phyloP scores from a whole-genome alignment of 2,888 invertebrate genomes.

The Crioceris asparagi region DNA sequence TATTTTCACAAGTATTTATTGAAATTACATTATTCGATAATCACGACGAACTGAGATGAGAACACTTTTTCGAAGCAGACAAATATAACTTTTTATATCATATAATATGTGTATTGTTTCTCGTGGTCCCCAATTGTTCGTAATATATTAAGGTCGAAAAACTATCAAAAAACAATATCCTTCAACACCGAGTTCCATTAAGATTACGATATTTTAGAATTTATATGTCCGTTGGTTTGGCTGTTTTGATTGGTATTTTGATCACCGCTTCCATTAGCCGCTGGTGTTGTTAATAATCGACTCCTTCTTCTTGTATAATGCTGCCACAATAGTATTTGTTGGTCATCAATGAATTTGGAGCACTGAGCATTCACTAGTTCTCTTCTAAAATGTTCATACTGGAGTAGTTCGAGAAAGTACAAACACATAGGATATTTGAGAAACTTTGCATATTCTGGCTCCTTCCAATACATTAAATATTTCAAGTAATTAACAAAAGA shows the following conservation, averaged over 20 bases:
- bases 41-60: too few relatives aligned
- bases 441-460: conserved; percentile 93
- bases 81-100: too few relatives aligned
- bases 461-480: conserved; percentile 95
- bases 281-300: conserved; percentile 48
- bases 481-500: conserved; percentile 93
- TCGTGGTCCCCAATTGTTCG: too few relatives aligned
- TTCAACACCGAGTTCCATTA: too few relatives aligned
- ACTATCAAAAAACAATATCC: too few relatives aligned
- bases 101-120: too few relatives aligned
- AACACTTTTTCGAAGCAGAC: too few relatives aligned
- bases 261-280: conserved; percentile 30
- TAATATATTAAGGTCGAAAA: too few relatives aligned
- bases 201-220: conserved; percentile 23
- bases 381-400: conserved; percentile 93
- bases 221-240: conserved; percentile 35
- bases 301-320: conserved; percentile 91
- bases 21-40: too few relatives aligned
- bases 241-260: conserved; percentile 26
- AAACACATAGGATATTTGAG: conserved; percentile 97
- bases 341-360: conserved; percentile 97
- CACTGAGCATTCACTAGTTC: conserved; percentile 92
- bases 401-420: conserved; percentile 88
- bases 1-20: too few relatives aligned
- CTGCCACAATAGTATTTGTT: conserved; percentile 96